Evolutionary conservation across 2,888 invertebrate species (phyloP), one percentile per base, ranked within the genome.

Genomic region (Anagyrus pseudococci): DNA sequence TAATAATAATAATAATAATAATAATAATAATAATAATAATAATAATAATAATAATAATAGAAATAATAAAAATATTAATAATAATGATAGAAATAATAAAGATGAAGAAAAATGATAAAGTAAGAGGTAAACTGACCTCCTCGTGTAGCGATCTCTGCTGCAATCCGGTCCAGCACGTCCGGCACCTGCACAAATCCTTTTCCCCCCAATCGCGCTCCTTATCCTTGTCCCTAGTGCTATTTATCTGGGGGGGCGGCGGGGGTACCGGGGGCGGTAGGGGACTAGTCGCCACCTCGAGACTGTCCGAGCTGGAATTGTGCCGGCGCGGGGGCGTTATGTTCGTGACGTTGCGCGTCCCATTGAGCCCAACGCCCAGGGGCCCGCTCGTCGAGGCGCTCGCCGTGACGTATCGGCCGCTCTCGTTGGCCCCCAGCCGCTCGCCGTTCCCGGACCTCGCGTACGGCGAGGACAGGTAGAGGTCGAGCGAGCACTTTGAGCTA

Each of bases 211-310:
- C 59, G 46, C 73, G 69, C 7, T 68, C 68, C 44, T 71, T 72
- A 15, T 77, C 77, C 19, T 75, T 67, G 23, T 71, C 73, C 22
- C 72, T 68, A 40, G 70, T 59, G 13, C 55, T 55, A 29, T 69
- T 67, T 60, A 67, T 64, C 58, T 80, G 77, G 1, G 82, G 82
- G 17, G 83, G 83, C 13, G 83, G 82, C 0, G 82, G 82, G n/a
- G 83, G 83, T 17, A 83, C 82, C 2, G 83, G 82, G 4, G 83
- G 82, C 58, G 83, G 83, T 58, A 82, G 71, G 17, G 80, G 80
- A 64, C 80, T 80, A 13, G 79, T 76, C 20, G 80, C 80, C 4
- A 80, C 80, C 62, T 80, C 80, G 41, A 80, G 73, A 67, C 80
- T 80, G 61, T 80, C 80, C 44, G 80, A 80, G 57, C 80, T 80